A percentile compares a stretch with the other conserved stretches of the same genome.
These are phyloP conservation scores for Ophthalmolycus amberensis DNA, from an alignment of 2,113 vertebrate genomes.

Conservation along the genomic window DNA sequence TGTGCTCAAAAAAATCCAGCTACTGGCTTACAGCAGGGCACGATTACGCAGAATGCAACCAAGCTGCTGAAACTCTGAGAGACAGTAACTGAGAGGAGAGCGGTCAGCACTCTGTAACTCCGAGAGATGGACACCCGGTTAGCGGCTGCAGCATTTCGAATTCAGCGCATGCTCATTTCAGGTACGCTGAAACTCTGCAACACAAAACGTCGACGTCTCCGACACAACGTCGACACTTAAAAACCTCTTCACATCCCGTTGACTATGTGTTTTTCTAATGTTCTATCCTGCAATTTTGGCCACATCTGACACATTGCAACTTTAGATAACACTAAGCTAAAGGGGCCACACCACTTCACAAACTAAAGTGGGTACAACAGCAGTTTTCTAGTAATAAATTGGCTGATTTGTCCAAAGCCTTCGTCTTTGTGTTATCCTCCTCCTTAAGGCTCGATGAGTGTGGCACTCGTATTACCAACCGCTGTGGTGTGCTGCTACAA, in stretches of 20 bases:
- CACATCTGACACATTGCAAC: neutral
- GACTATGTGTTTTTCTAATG: neutral
- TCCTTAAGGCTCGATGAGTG: neutral
- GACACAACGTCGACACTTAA: neutral
- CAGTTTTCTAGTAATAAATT: neutral
- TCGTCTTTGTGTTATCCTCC: neutral
- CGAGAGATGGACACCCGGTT: too few species aligned
- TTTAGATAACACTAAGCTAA: neutral
- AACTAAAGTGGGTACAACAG: neutral
- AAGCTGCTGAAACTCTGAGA: neutral
- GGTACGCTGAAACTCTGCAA: too few species aligned
- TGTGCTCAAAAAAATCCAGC: neutral
- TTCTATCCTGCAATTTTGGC: neutral
- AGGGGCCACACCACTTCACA: neutral
- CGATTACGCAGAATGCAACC: neutral
- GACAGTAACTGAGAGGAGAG: neutral
- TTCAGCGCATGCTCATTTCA: neutral
- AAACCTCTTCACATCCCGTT: too few species aligned
- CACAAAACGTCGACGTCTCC: too few species aligned
- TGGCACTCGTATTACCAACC: neutral
- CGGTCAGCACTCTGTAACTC: too few species aligned
- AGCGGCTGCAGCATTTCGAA: neutral
- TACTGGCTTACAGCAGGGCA: neutral
- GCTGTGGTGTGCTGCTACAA: neutral
- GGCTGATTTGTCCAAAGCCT: conserved; percentile 9